Conservation (phyloP, 1,140 invertebrate species). For the Saccostrea cuccullata region DNA sequence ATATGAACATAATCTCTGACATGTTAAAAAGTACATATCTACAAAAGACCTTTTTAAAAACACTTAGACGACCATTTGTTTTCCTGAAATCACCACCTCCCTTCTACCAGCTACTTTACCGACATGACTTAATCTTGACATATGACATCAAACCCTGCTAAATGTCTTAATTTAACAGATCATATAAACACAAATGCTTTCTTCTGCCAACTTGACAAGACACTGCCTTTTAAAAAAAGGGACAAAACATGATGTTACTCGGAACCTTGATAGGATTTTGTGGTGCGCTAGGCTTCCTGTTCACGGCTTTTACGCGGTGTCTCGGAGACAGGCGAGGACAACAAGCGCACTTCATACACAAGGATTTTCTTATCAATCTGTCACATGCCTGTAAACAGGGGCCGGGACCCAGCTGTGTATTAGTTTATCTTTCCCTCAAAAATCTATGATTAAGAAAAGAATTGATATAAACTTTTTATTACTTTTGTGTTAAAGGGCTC, state of each 20-base stretch:
- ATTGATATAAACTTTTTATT: slow-evolving; percentile 38
- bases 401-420: slow-evolving; percentile 31
- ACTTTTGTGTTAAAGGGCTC: slow-evolving; percentile 29
- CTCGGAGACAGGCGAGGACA: neutral
- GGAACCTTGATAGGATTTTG: slow-evolving; percentile 16
- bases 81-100: neutral
- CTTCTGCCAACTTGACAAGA: slow-evolving; percentile 27
- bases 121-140: slow-evolving; percentile 6
- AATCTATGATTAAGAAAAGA: slow-evolving; percentile 38
- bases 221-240: slow-evolving; percentile 12
- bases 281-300: slow-evolving; percentile 20
- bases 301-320: neutral
- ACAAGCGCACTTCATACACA: slow-evolving; percentile 8
- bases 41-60: neutral
- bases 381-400: slow-evolving; percentile 20
- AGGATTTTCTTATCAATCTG: slow-evolving; percentile 37
- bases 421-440: slow-evolving; percentile 37
- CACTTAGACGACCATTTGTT: neutral
- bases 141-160: slow-evolving; percentile 22
- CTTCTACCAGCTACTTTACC: neutral
- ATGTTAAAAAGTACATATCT: neutral
- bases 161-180: slow-evolving; percentile 26
- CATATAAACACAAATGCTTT: slow-evolving; percentile 22
- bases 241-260: slow-evolving; percentile 34
- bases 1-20: neutral